Percentiles rank a stretch among this genome's conserved stretches.
Evolutionary conservation across 35 echinoderm and acorn worm genomes (phyloP).

Genomic region (Ophiothrix spiculata): DNA sequence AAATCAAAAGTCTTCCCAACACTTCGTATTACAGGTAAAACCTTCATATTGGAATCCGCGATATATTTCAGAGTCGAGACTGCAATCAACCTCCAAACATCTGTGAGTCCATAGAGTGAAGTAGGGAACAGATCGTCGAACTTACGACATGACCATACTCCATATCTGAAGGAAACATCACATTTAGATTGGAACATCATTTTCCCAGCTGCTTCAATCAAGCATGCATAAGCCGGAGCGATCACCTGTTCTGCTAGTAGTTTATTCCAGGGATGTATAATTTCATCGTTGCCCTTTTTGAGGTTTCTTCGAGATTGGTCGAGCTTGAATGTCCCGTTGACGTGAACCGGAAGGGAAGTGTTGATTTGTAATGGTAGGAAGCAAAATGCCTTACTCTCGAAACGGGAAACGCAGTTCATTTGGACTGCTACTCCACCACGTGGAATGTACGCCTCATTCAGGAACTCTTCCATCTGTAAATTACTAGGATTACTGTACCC

Average conservation of each 20-base stretch:
- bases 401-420: background rate
- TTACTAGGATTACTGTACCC: no score
- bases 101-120: background rate
- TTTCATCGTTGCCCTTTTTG: background rate
- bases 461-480: background rate
- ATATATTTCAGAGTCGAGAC: background rate
- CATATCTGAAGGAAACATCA: background rate
- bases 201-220: background rate
- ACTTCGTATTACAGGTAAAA: conserved; percentile 1
- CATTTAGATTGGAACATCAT: background rate
- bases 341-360: conserved; percentile 64
- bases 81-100: background rate
- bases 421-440: conserved; percentile 38
- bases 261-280: conserved; percentile 58
- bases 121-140: conserved; percentile 23
- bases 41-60: background rate
- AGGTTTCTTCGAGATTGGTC: conserved; percentile 61
- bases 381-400: conserved; percentile 37
- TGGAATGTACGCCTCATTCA: conserved; percentile 18
- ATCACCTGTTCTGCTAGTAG: conserved; percentile 40
- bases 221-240: conserved; percentile 47
- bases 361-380: conserved; percentile 78
- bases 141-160: background rate
- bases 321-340: conserved; percentile 81
- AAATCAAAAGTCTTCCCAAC: background rate